phyloP scores from a whole-genome alignment of 2,888 invertebrate genomes.

The Nysson spinosus region DNA sequence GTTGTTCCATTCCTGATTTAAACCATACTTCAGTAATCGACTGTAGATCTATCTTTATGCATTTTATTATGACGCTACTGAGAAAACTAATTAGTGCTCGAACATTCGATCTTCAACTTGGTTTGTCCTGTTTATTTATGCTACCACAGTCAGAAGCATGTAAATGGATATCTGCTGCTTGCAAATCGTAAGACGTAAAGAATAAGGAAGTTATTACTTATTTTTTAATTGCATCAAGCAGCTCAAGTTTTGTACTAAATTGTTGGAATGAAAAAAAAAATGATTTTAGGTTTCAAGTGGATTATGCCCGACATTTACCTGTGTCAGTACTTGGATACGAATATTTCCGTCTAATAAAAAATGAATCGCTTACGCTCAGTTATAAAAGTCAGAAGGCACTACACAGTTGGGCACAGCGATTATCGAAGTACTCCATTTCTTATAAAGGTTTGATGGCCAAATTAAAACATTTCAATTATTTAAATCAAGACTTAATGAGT shows the following conservation, averaged over 20 bases:
- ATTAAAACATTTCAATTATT: not conserved
- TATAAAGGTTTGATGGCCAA: constrained; percentile 64
- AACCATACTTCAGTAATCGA: constrained; percentile 48
- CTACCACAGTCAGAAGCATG: constrained; percentile 61
- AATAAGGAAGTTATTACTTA: too few relatives aligned
- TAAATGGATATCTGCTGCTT: constrained; percentile 57
- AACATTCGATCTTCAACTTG: constrained; percentile 72
- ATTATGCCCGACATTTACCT: constrained; percentile 58
- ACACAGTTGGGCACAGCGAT: constrained; percentile 69
- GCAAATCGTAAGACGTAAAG: constrained; percentile 38
- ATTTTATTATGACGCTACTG: constrained; percentile 68
- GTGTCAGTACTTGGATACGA: constrained; percentile 66
- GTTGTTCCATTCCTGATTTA: constrained; percentile 16
- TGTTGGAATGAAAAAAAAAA: too few relatives aligned
- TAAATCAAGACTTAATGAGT: too few relatives aligned
- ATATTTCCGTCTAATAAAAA: constrained; percentile 62
- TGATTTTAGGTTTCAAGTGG: constrained; percentile 56
- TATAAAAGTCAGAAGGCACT: constrained; percentile 61
- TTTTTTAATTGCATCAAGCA: too few relatives aligned
- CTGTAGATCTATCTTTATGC: constrained; percentile 59
- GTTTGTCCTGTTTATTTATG: constrained; percentile 71
- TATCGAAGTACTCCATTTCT: constrained; percentile 68
- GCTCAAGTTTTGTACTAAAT: too few relatives aligned
- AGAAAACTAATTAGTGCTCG: constrained; percentile 71
- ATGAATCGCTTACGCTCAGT: constrained; percentile 36